A percentile compares a stretch with the other conserved stretches of the same genome.
Conservation (phyloP, 2,113 vertebrate species). For the Phrynosoma blainvillii region DNA sequence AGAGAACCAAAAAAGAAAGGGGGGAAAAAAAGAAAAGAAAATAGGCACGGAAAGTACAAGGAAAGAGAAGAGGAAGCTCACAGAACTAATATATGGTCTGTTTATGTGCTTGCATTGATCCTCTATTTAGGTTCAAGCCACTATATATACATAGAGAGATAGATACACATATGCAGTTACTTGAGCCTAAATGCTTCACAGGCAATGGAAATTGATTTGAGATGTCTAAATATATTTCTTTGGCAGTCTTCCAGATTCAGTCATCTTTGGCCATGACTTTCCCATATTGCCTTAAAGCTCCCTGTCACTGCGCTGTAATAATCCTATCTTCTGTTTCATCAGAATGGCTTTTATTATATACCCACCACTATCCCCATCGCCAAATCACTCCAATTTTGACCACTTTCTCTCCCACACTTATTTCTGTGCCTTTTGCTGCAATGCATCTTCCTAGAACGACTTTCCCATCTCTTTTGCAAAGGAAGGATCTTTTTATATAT, state of each 20-base stretch:
- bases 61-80: no score
- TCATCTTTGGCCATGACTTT: background rate
- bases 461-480: no score
- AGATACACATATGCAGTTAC: no score
- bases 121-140: no score
- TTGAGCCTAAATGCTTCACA: background rate
- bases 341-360: background rate
- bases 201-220: background rate
- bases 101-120: no score
- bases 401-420: background rate
- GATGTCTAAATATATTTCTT: no score
- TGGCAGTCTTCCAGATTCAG: background rate
- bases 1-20: background rate
- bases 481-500: no score
- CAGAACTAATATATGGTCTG: no score
- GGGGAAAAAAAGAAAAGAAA: no score
- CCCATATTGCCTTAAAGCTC: background rate
- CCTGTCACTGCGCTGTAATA: background rate
- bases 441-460: background rate
- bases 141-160: no score
- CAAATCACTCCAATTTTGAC: background rate
- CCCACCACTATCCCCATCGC: no score
- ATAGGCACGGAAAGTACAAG: no score
- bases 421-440: background rate
- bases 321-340: background rate